Evolutionary conservation across 2,888 invertebrate species (phyloP), one percentile per base, ranked within the genome.

Genomic region (Alcis repandata): DNA sequence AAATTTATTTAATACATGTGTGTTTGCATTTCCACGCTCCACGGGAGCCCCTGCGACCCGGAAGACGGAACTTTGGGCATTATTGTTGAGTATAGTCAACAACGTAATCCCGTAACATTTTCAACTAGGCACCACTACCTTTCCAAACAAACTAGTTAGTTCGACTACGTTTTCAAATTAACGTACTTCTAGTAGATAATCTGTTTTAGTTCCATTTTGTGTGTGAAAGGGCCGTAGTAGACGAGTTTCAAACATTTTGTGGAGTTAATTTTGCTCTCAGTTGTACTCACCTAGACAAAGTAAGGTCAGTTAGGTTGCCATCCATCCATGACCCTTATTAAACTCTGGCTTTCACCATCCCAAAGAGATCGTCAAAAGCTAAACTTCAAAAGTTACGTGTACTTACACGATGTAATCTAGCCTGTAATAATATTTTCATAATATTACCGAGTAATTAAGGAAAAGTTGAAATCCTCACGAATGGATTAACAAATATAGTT

Each of bases 51-150:
- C 73, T 69, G 60, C 76, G 72, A 80, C 78, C 79, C 72, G 75
- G 77, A 78, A 76, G 76, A 77, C 73, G 70, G 80, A 82, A 82
- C 80, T 82, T 82, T 80, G 74, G 73, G 73, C 77, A 78, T 82
- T 81, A 82, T 76, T 76, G 73, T 77, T 64, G 69, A 63, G 66
- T 72, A 73, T 68, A 69, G 62, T 75, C 79, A 77, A 76, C 79
- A 75, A 77, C 79, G 76, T 70, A 74, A 77, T 66, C 52, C 51
- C 33, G 60, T 60, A 57, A 52, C 51, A 36, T 57, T 61, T 65
- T 60, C 60, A 52, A 57, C 46, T 52, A 59, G 64, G 52, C 60
- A 52, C 45, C 45, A 51, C 45, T 52, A 38, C 56, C 9, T 59
- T 51, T 56, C 57, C 43, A 56, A 64, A 49, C 56, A 51, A 62